These are phyloP conservation scores for Thryonomys swinderianus DNA, from an alignment of 2,113 vertebrate species.

Conservation along the genomic window DNA sequence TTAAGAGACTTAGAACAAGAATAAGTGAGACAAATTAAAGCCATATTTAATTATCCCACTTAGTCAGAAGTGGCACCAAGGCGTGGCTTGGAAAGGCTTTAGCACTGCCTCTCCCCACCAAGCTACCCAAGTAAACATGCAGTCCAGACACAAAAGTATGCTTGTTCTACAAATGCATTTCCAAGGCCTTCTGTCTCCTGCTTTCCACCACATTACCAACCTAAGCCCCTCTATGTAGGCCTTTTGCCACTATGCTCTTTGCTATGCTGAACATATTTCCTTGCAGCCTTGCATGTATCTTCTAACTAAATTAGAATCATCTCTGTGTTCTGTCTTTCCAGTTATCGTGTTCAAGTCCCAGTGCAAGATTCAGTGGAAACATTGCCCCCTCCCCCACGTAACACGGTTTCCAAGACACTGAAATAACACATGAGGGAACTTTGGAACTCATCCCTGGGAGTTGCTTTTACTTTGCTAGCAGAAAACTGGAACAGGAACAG, in stretches of 20 bases:
- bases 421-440: neutral
- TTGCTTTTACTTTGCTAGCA: neutral
- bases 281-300: neutral
- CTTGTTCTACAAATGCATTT: neutral
- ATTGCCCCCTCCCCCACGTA: neutral
- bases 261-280: neutral
- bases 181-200: neutral
- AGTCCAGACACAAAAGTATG: neutral
- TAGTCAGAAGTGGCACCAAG: neutral
- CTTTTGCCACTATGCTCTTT: neutral
- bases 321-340: neutral
- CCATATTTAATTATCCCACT: neutral
- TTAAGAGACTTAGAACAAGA: neutral
- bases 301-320: slow-evolving; percentile 13
- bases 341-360: neutral
- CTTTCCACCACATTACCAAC: neutral
- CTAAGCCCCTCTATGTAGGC: neutral
- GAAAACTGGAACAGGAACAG: neutral
- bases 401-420: neutral
- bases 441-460: neutral
- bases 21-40: neutral
- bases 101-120: too few species aligned
- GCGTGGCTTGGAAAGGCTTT: neutral
- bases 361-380: neutral
- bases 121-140: neutral